phyloP scores from a whole-genome alignment of 2,797 vertebrate species.

The Helostoma temminkii region DNA sequence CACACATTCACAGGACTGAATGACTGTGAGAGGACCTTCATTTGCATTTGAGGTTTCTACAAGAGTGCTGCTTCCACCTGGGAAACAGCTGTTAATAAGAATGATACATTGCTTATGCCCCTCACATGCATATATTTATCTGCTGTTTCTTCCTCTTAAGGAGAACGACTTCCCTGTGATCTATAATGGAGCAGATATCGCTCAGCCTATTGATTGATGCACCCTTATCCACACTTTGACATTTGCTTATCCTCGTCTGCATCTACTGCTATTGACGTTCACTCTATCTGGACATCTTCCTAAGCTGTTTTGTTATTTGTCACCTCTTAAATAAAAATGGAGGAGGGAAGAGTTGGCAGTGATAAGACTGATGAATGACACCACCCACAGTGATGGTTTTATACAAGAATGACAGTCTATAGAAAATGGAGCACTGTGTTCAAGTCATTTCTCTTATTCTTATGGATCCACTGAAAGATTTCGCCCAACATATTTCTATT shows the following conservation, averaged over 20 bases:
- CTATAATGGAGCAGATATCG: slow-evolving; percentile 76
- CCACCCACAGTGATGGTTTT: slow-evolving; percentile 57
- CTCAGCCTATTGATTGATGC: slow-evolving; percentile 76
- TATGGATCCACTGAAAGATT: slow-evolving; percentile 55
- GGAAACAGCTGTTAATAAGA: slow-evolving; percentile 55
- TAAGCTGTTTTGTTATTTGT: slow-evolving; percentile 85
- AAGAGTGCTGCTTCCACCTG: slow-evolving; percentile 24
- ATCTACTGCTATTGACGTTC: slow-evolving; percentile 80
- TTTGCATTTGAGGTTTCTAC: slow-evolving; percentile 41
- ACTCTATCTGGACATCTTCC: slow-evolving; percentile 81
- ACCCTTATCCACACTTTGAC: slow-evolving; percentile 79
- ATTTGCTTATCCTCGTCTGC: slow-evolving; percentile 81
- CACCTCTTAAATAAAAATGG: slow-evolving; percentile 80
- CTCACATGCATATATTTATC: slow-evolving; percentile 23
- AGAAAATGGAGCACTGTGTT: slow-evolving; percentile 13
- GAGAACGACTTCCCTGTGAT: slow-evolving; percentile 52
- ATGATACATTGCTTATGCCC: slow-evolving; percentile 12
- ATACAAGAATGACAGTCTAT: slow-evolving; percentile 32
- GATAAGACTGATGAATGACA: slow-evolving; percentile 77
- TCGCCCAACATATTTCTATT: slow-evolving; percentile 54
- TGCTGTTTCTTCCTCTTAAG: slow-evolving; percentile 19
- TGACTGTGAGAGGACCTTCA: slow-evolving; percentile 46
- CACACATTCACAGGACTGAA: slow-evolving; percentile 57
- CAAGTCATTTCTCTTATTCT: slow-evolving; percentile 58
- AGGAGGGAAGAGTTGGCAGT: slow-evolving; percentile 51